These are phyloP conservation scores for Nemurella pictetii DNA, from an alignment of 2,888 invertebrate genomes.

Conservation along the genomic window DNA sequence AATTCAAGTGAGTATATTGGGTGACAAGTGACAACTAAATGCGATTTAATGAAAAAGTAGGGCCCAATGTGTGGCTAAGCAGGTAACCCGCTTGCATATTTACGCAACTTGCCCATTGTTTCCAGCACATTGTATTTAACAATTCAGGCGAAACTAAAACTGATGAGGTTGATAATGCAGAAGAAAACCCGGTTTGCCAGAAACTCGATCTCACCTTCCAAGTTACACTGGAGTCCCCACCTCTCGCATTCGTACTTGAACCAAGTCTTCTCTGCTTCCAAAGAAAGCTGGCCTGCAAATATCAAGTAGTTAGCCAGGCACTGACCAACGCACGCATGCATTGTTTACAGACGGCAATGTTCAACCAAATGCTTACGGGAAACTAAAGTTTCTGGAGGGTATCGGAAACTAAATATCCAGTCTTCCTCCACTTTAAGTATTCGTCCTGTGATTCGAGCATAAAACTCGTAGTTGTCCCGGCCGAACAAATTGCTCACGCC, in stretches of 20 bases:
- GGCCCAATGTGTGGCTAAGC: no score
- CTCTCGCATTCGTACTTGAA: conserved; percentile 86
- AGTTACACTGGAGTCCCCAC: conserved; percentile 81
- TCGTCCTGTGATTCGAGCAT: conserved; percentile 90
- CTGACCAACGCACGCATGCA: background rate
- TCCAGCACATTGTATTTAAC: no score
- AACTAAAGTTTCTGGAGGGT: conserved; percentile 70
- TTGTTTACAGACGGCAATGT: no score
- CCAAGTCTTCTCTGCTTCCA: conserved; percentile 89
- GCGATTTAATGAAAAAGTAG: no score
- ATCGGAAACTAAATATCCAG: conserved; percentile 93
- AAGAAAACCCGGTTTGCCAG: no score
- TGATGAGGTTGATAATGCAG: no score
- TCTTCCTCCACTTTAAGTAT: conserved; percentile 91
- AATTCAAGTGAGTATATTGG: no score
- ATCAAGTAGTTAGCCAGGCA: background rate
- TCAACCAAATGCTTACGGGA: conserved; percentile 52
- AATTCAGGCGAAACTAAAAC: no score
- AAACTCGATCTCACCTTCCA: conserved; percentile 77
- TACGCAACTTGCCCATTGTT: no score
- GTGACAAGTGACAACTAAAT: no score
- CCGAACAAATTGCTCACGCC: conserved; percentile 95
- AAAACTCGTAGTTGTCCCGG: conserved; percentile 91
- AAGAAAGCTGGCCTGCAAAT: conserved; percentile 74
- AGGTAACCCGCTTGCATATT: no score